These are phyloP conservation scores for Actinemys pallida DNA, from an alignment of 2,113 vertebrate species.

Conservation along the genomic window DNA sequence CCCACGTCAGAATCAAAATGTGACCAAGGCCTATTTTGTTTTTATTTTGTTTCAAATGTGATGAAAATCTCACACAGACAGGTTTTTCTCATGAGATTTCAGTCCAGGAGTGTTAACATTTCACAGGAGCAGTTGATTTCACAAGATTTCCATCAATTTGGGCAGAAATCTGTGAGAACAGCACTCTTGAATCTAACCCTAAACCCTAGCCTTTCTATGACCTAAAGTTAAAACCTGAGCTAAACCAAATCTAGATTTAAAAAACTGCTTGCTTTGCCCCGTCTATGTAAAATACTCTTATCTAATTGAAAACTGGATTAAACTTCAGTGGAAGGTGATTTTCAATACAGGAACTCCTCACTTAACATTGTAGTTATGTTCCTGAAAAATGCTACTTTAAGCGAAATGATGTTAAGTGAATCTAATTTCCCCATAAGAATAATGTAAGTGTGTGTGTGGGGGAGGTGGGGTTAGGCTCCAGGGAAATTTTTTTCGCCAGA, in stretches of 20 bases:
- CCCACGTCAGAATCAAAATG: background rate
- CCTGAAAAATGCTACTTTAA: no score
- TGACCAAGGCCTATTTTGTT: background rate
- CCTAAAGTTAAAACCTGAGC: background rate
- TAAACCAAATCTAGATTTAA: background rate
- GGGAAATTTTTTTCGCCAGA: no score
- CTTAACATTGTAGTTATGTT: no score
- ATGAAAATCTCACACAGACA: background rate
- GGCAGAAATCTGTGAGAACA: background rate
- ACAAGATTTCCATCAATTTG: background rate
- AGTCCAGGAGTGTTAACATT: background rate
- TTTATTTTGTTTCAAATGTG: background rate
- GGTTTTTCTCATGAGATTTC: background rate
- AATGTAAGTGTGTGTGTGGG: no score
- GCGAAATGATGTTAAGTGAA: no score
- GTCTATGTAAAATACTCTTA: constrained; percentile 4
- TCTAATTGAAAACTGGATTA: background rate
- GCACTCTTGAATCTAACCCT: background rate
- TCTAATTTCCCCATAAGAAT: no score
- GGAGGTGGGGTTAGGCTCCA: no score
- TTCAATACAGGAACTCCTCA: background rate
- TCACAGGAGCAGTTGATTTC: background rate
- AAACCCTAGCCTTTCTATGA: background rate
- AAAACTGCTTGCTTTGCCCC: background rate
- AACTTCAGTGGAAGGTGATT: background rate